Conservation (phyloP, 2,113 vertebrate species). For the Pogona vitticeps region DNA sequence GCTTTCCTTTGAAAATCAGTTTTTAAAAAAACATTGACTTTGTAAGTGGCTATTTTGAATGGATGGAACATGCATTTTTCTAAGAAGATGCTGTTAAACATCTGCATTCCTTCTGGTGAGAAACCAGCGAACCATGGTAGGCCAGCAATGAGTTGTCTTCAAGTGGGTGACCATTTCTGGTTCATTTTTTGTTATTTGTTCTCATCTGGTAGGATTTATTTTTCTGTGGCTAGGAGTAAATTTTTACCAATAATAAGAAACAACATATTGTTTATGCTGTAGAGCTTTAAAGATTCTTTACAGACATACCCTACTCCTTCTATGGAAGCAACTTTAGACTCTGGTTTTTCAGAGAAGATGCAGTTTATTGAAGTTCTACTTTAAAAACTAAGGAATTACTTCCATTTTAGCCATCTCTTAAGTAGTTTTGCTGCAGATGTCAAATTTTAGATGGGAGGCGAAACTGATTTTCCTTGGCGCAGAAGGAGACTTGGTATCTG, state of each 20-base stretch:
- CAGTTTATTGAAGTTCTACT: not conserved
- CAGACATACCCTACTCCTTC: too few relatives aligned
- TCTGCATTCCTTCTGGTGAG: not conserved
- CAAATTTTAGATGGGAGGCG: too few relatives aligned
- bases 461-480: too few relatives aligned
- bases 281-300: not conserved
- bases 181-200: not conserved
- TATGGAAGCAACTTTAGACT: not conserved
- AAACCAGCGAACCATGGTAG: not conserved
- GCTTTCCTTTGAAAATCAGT: not conserved
- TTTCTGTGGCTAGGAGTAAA: not conserved
- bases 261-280: not conserved
- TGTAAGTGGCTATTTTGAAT: not conserved
- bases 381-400: not conserved
- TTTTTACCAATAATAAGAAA: not conserved
- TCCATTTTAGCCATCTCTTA: not conserved
- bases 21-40: not conserved
- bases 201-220: not conserved
- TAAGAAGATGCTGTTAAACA: not conserved
- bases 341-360: not conserved
- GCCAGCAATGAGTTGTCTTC: not conserved
- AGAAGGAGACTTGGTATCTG: too few relatives aligned
- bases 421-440: too few relatives aligned
- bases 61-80: slow-evolving; percentile 1
- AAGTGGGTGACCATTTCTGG: not conserved